Percentiles rank a stretch among this genome's conserved stretches.
Conservation (phyloP, 1,140 invertebrate species). For the Drosophila burlai region DNA sequence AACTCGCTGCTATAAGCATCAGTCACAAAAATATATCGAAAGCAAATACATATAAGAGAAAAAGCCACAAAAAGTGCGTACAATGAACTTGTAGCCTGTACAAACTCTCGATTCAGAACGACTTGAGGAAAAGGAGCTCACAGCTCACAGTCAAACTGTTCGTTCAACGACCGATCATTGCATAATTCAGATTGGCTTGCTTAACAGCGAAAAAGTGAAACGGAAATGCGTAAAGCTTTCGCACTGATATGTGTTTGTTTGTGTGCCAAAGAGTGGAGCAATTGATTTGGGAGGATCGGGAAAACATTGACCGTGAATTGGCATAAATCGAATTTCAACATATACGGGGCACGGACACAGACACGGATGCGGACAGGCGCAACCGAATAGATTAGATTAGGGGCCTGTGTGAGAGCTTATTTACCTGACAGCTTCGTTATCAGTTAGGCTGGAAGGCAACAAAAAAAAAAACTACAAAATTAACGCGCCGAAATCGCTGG, state of each 20-base stretch:
- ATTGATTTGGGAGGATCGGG: slow-evolving; percentile 34
- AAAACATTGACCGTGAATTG: slow-evolving; percentile 78
- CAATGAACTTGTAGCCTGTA: slow-evolving; percentile 42
- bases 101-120: slow-evolving; percentile 31
- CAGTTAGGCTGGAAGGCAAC: slow-evolving; percentile 40
- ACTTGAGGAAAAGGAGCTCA: slow-evolving; percentile 33
- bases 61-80: slow-evolving; percentile 31
- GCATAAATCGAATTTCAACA: slow-evolving; percentile 58
- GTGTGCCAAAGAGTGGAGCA: slow-evolving; percentile 11
- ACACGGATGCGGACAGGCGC: slow-evolving; percentile 13
- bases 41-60: slow-evolving; percentile 9
- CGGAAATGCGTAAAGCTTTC: slow-evolving; percentile 60
- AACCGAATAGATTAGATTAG: slow-evolving; percentile 59
- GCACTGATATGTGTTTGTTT: slow-evolving; percentile 4
- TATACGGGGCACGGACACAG: slow-evolving; percentile 1
- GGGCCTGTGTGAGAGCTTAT: slow-evolving; percentile 19
- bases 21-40: slow-evolving; percentile 26
- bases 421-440: slow-evolving; percentile 55
- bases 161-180: slow-evolving; percentile 74
- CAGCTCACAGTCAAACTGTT: slow-evolving; percentile 8
- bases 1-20: slow-evolving; percentile 15
- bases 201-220: slow-evolving; percentile 36
- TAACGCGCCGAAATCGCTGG: slow-evolving; percentile 36
- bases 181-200: slow-evolving; percentile 58
- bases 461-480: slow-evolving; percentile 34